Percentiles rank a stretch among this genome's conserved stretches.
Evolutionary conservation across 1,140 invertebrate species (phyloP).

Genomic region (Apocrypta bakeri): DNA sequence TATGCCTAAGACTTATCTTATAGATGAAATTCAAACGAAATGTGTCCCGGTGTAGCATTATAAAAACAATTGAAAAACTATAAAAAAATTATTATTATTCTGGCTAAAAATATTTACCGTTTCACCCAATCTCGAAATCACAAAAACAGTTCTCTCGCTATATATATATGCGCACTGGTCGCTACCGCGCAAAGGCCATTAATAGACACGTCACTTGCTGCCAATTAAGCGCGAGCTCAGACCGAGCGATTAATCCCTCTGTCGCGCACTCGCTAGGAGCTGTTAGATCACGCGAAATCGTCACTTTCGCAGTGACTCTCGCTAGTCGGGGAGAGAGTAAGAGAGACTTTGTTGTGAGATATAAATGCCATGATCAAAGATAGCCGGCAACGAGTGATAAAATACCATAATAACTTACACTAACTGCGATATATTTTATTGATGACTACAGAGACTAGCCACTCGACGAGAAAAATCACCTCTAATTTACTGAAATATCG

Average conservation of each 20-base stretch:
- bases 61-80: neutral
- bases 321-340: neutral
- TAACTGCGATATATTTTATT: conserved; percentile 11
- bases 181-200: conserved; percentile 54
- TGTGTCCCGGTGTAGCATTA: too few relatives aligned
- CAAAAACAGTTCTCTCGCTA: neutral
- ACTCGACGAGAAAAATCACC: conserved; percentile 3
- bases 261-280: conserved; percentile 3
- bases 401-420: conserved; percentile 25
- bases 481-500: conserved; percentile 28
- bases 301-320: conserved; percentile 27
- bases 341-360: conserved; percentile 7
- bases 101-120: conserved; percentile 43
- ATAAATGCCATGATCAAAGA: conserved; percentile 38
- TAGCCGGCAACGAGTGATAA: conserved; percentile 34
- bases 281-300: conserved; percentile 36
- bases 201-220: conserved; percentile 63
- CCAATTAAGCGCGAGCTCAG: conserved; percentile 37
- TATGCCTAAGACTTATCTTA: neutral
- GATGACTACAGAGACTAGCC: neutral
- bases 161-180: neutral
- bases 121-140: conserved; percentile 60
- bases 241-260: conserved; percentile 34
- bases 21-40: neutral
- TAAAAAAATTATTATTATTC: neutral